Evolutionary conservation across 2,113 vertebrate genomes (phyloP).

Genomic region (Rhagologus leucostigma): DNA sequence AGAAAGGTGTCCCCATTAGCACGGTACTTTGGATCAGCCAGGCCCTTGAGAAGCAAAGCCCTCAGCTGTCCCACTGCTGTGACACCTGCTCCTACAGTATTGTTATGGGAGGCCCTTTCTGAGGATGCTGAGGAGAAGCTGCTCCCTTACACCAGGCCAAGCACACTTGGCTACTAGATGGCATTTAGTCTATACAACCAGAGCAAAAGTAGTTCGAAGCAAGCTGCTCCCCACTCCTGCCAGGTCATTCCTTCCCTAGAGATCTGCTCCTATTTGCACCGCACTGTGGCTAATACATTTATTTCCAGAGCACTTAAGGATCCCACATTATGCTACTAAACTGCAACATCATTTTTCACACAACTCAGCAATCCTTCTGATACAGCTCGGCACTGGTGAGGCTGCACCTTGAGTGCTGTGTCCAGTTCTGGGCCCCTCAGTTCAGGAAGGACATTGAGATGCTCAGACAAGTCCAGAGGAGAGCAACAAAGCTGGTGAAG

Average conservation of each 20-base stretch:
- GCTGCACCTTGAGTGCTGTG: not conserved
- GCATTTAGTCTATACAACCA: not conserved
- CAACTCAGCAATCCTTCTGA: not conserved
- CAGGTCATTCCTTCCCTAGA: not conserved
- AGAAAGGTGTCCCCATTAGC: not conserved
- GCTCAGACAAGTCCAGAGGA: not conserved
- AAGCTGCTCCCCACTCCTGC: not conserved
- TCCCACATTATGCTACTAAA: not conserved
- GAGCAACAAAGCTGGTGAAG: not conserved
- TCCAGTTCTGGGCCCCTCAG: not conserved
- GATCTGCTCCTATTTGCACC: not conserved
- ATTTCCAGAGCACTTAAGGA: not conserved
- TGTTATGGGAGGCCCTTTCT: not conserved
- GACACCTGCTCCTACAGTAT: not conserved
- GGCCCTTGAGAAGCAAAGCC: not conserved
- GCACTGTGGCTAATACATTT: not conserved
- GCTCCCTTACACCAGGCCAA: not conserved
- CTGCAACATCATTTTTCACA: not conserved
- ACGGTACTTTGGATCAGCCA: not conserved
- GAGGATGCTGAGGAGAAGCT: not conserved
- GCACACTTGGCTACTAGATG: fast-evolving
- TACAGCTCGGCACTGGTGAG: not conserved
- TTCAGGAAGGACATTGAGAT: not conserved
- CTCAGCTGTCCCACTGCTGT: not conserved
- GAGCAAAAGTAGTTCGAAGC: not conserved